Evolutionary conservation across 2,113 vertebrate genomes (phyloP).

Genomic region (Plestiodon gilberti): DNA sequence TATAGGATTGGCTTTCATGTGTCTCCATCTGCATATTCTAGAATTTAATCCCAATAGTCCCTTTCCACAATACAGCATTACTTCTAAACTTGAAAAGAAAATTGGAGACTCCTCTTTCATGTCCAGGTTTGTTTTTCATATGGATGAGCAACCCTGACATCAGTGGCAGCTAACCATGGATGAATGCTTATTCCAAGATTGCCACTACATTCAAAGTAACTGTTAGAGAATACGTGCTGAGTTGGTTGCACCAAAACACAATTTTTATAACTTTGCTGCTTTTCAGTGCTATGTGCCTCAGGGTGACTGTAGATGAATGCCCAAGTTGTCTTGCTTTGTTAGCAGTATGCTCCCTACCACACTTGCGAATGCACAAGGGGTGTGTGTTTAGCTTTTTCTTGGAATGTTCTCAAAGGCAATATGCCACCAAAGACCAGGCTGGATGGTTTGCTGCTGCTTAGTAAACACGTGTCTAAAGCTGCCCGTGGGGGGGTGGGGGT

Average conservation of each 20-base stretch:
- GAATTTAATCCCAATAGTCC: background rate
- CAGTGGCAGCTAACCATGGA: background rate
- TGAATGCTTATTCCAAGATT: background rate
- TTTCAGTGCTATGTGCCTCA: background rate
- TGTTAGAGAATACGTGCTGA: background rate
- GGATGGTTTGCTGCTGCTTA: background rate
- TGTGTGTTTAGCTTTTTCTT: background rate
- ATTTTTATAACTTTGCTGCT: background rate
- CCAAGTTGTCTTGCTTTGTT: background rate
- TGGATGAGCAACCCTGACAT: background rate
- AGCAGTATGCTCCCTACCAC: background rate
- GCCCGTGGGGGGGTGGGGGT: background rate
- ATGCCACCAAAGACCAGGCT: background rate
- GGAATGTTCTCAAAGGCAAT: background rate
- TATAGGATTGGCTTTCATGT: background rate
- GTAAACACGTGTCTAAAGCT: background rate
- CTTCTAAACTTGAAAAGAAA: constrained; percentile 5
- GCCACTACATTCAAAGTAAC: background rate
- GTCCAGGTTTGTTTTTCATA: background rate
- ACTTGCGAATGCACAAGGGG: background rate
- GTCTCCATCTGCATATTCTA: background rate
- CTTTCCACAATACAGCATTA: background rate
- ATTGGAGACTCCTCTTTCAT: background rate
- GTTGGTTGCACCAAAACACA: background rate
- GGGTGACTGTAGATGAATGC: background rate